Base-by-base conservation (phyloP, 2,797 vertebrate genomes). In the Sebastes miniatus region DNA sequence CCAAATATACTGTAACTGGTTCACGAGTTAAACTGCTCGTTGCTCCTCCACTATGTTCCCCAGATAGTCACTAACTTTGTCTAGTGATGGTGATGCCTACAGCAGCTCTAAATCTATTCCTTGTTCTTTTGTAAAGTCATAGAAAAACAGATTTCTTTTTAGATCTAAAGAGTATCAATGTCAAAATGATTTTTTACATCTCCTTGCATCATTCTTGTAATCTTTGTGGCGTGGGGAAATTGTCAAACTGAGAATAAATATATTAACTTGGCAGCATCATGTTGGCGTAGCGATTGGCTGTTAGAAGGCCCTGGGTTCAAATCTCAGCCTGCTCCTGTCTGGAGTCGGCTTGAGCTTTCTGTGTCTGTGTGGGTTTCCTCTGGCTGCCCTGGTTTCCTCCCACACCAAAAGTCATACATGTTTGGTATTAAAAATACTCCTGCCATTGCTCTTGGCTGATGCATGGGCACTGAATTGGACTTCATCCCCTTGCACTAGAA, bases 361-460 rank as follows among this genome's bases (percentile, higher is more conserved):
- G 27, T 29, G 52, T n/a, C n/a, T 80, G 67, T 69, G 76, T 80
- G 58, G 62, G 50, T 81, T 82, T 89, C 67, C 68, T 81, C 77
- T 69, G 59, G 62, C 66, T 79, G 56, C 14, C 50, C 34, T 72
- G 70, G 18, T 34, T 68, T 81, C 58, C 80, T 78, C 79, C 79
- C 20, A 80, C 76, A 58, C 58, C 63, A 56, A 71, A 79, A 57
- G 54, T 77, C 57, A 65, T 65, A 36, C n/a, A 69, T 73, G 70
- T 76, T 69, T 57, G 54, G 27, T 64, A 50, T 65, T 58, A 64
- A 73, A 29, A 73, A 73, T 64, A 76, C 67, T 69, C 25, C 47
- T 70, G 20, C 29, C 29, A 56, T 39, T 12, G 56, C 34, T 71
- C 5, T 76, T 73, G 56, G 81, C 76, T 66, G 25, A 47, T 7